Evolutionary conservation across 2,113 vertebrate genomes (phyloP), one percentile per base, ranked within the genome.

Genomic region (Condylura cristata): DNA sequence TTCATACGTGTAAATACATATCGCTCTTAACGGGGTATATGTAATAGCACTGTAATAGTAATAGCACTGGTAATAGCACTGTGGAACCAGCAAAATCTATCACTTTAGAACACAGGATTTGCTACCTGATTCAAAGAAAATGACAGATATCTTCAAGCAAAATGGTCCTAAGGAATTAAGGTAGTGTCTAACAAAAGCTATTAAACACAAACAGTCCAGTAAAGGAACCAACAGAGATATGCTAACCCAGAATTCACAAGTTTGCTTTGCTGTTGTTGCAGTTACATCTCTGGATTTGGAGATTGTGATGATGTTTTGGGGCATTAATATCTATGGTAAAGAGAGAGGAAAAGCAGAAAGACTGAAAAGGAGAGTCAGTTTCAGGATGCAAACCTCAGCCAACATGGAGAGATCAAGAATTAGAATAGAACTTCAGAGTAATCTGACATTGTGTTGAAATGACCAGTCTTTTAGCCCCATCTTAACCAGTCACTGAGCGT

Each of bases 171-270:
- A 79, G 56, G 48, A 86, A 58, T 71, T 46, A 76, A 66, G 24
- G 7, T 34, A n/a, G 10, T 72, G 34, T 37, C 44, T 85, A 65
- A 78, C n/a, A 53, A 12, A 85, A 82, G 32, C 22, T 30, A 72
- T 78, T 56, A 91, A 46, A 30, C 71, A 79, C 34, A 79, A 90
- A 90, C 56, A 92, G 56, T 66, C 63, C 46, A 63, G 34, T 58
- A 70, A 91, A 72, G 16, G 24, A 86, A 34, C 34, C 89, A 53
- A 66, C 1, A 61, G 34, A 82, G 10, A 56, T n/a, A 41, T 1
- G 22, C 32, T 56, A 53, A 37, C 48, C 22, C 34, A 89, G 39
- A 58, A 56, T 2, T 39, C n/a, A 48, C 24, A 61, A 11, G 20
- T 44, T 16, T 46, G 8, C 72, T 46, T 48, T 56, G 20, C 8